Conservation (phyloP, 2,113 vertebrate genomes). For the Lasiurus cinereus region DNA sequence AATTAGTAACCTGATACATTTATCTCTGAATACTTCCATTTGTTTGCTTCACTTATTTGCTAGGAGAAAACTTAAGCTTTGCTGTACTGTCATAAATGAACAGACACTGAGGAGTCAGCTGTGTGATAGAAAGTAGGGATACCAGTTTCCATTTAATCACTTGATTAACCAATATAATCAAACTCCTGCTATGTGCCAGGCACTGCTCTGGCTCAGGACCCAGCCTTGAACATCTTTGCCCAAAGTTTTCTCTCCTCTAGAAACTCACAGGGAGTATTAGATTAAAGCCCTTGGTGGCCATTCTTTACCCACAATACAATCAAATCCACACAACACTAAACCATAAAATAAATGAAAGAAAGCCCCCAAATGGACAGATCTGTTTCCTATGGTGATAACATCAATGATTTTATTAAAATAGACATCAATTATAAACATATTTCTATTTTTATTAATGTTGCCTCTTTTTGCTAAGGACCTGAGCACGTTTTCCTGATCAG, state of each 20-base stretch:
- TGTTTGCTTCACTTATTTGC: background rate
- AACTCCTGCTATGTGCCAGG: background rate
- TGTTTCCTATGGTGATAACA: background rate
- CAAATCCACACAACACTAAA: background rate
- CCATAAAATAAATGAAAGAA: background rate
- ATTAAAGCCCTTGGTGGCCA: background rate
- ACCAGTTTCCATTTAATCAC: background rate
- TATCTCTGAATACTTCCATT: background rate
- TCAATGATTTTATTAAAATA: conserved; percentile 3
- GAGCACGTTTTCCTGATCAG: background rate
- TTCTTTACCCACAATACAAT: background rate
- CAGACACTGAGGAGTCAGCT: background rate
- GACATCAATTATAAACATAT: background rate
- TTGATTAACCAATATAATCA: background rate
- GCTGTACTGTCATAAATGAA: background rate
- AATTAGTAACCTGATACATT: background rate
- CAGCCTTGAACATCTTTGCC: background rate
- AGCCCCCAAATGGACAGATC: background rate
- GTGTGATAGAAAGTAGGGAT: background rate
- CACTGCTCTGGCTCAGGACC: background rate
- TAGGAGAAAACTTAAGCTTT: background rate
- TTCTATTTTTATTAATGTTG: background rate
- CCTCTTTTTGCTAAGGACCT: background rate
- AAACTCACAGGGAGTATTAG: background rate
- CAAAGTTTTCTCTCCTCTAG: background rate